Conservation (phyloP, 2,113 vertebrate genomes). For the Eira barbara region DNA sequence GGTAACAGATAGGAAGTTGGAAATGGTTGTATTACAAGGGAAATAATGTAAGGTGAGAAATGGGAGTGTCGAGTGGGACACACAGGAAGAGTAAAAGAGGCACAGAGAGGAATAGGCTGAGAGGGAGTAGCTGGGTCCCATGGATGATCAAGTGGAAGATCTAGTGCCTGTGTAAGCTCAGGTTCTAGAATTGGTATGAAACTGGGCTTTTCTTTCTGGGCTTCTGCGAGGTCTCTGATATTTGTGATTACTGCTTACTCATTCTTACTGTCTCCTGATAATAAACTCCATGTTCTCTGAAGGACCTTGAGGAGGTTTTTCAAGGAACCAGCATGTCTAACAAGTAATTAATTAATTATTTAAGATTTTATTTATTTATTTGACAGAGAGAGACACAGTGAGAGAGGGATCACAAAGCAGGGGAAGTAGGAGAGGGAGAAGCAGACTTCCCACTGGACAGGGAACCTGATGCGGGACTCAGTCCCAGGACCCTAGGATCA, state of each 20-base stretch:
- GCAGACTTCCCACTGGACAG: no score
- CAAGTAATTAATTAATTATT: not conserved
- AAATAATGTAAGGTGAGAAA: not conserved
- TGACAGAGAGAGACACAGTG: no score
- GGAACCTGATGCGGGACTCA: no score
- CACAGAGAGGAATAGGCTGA: not conserved
- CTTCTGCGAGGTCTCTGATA: not conserved
- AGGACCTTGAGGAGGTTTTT: not conserved
- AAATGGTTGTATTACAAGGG: not conserved
- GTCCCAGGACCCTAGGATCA: no score
- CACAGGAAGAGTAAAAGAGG: not conserved
- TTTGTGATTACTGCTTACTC: not conserved
- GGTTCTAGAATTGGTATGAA: not conserved
- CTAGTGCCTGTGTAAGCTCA: not conserved
- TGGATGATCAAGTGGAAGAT: not conserved
- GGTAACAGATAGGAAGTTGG: not conserved
- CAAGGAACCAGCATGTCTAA: not conserved
- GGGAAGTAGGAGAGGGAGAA: no score
- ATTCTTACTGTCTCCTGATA: not conserved
- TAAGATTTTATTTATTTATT: no score
- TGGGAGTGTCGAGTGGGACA: not conserved
- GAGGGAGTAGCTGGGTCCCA: not conserved
- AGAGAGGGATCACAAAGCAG: no score
- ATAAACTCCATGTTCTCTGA: not conserved
- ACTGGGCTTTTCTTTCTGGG: not conserved